Conservation (phyloP, 2,797 vertebrate species). For the Crax fasciolata region DNA sequence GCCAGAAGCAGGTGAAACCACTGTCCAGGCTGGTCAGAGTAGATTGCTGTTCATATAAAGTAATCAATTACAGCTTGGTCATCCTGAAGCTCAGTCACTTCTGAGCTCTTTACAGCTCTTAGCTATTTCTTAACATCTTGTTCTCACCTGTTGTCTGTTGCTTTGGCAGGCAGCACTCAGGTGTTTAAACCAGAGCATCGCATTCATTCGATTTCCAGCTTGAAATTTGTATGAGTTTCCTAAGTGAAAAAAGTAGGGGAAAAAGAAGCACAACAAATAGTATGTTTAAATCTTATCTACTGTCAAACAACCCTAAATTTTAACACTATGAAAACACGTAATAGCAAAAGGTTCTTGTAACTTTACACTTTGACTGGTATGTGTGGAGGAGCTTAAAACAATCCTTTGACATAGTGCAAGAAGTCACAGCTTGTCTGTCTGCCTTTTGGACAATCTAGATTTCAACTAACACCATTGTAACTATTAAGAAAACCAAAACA, state of each 20-base stretch:
- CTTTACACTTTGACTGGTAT: neutral
- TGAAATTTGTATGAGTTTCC: slow-evolving; percentile 99
- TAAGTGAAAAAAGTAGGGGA: slow-evolving; percentile 58
- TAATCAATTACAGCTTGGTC: neutral
- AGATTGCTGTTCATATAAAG: neutral
- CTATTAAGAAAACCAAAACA: neutral
- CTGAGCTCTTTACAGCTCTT: neutral
- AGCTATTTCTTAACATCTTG: neutral
- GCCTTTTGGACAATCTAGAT: neutral
- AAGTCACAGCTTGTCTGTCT: neutral
- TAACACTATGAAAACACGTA: neutral
- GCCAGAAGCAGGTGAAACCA: accelerated
- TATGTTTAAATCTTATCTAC: neutral
- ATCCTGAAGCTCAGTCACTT: neutral
- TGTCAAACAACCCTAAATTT: neutral
- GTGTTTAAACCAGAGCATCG: slow-evolving; percentile 97
- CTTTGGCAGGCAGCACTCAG: slow-evolving; percentile 97
- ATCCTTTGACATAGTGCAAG: neutral
- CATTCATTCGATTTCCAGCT: slow-evolving; percentile 94
- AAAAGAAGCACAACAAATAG: neutral
- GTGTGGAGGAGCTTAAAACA: neutral
- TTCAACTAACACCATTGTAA: neutral
- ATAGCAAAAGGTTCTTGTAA: neutral
- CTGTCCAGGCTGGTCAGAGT: neutral
- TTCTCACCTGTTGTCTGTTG: slow-evolving; percentile 94